Evolutionary conservation across 1,140 invertebrate species (phyloP).

Genomic region (Bombus confusus): DNA sequence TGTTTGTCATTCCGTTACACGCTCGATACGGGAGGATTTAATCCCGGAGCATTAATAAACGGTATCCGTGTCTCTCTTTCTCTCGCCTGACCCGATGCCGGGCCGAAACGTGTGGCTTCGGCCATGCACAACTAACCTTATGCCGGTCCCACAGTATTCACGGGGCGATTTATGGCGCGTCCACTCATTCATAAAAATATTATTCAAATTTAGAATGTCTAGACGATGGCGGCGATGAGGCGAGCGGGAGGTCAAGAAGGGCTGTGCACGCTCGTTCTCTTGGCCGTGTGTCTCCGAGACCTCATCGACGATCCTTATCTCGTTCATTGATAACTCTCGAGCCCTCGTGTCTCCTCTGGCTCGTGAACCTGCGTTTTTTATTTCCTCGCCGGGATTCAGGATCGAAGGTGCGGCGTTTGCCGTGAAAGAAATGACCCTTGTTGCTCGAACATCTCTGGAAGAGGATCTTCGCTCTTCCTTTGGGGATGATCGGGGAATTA

Average conservation of each 20-base stretch:
- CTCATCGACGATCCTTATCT: constrained; percentile 68
- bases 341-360: constrained; percentile 16
- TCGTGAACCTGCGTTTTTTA: constrained; percentile 34
- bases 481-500: background rate
- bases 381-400: constrained; percentile 4
- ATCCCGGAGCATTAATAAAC: constrained; percentile 47
- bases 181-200: constrained; percentile 82
- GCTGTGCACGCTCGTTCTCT: background rate
- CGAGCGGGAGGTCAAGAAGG: constrained; percentile 12
- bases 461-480: background rate
- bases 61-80: constrained; percentile 14
- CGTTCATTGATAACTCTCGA: constrained; percentile 64
- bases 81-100: background rate
- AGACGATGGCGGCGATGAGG: constrained; percentile 67
- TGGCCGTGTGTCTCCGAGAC: constrained; percentile 34
- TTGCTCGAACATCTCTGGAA: background rate
- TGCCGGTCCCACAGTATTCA: constrained; percentile 72
- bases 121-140: constrained; percentile 46
- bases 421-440: background rate
- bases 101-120: constrained; percentile 36
- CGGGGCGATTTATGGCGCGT: constrained; percentile 79
- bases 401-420: constrained; percentile 32
- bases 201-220: constrained; percentile 82
- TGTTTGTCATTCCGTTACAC: constrained; percentile 43
- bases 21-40: constrained; percentile 59